Evolutionary conservation across 2,888 invertebrate species (phyloP).

Genomic region (Epinotia brunnichana): DNA sequence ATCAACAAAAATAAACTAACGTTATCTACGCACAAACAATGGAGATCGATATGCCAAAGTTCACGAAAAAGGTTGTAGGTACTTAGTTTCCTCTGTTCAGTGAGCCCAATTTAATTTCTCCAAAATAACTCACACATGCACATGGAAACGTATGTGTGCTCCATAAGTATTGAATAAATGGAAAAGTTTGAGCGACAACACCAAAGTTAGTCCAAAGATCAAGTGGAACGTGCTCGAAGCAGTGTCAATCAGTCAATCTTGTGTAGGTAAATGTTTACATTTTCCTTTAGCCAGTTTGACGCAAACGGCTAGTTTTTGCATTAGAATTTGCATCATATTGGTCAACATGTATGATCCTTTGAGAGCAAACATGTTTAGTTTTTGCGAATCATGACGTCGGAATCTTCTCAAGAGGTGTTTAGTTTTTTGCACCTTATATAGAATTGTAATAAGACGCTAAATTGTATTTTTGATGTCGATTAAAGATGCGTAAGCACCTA

Average conservation of each 20-base stretch:
- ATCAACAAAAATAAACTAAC: neutral
- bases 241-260: constrained; percentile 16
- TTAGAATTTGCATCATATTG: constrained; percentile 37
- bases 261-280: constrained; percentile 56
- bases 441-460: neutral
- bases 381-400: constrained; percentile 26
- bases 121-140: neutral
- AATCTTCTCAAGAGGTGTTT: neutral
- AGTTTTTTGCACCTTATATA: neutral
- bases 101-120: neutral
- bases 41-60: neutral
- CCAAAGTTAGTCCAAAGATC: constrained; percentile 32
- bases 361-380: constrained; percentile 20
- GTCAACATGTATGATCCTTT: constrained; percentile 32
- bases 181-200: constrained; percentile 23
- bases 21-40: neutral
- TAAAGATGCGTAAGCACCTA: no score
- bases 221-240: constrained; percentile 41
- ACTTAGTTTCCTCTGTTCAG: neutral
- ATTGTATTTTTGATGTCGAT: no score
- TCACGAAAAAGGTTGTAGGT: neutral
- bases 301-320: constrained; percentile 48
- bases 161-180: constrained; percentile 4
- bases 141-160: neutral
- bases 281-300: constrained; percentile 53